phyloP scores from a whole-genome alignment of 2,888 invertebrate genomes.

The Atrina japonica region DNA sequence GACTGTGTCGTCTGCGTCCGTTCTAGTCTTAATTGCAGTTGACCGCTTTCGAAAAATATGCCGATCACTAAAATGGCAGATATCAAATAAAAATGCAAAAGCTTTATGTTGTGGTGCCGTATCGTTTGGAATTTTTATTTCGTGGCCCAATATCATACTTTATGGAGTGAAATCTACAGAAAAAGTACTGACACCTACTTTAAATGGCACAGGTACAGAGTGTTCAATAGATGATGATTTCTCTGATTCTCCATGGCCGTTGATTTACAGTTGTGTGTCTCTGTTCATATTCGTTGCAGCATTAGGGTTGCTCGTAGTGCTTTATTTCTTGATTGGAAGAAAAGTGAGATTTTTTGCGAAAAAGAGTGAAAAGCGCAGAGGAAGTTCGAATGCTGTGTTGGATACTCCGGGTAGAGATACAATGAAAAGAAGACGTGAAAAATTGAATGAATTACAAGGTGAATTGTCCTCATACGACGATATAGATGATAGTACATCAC shows the following conservation, averaged over 20 bases:
- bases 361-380: slow-evolving; percentile 24
- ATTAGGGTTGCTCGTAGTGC: slow-evolving; percentile 41
- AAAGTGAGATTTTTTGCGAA: slow-evolving; percentile 46
- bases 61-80: slow-evolving; percentile 59
- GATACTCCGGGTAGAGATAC: not conserved
- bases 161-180: slow-evolving; percentile 56
- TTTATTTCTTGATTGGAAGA: slow-evolving; percentile 56
- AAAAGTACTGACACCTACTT: slow-evolving; percentile 2
- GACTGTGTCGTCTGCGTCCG: slow-evolving; percentile 45
- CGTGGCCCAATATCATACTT: slow-evolving; percentile 49
- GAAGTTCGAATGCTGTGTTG: slow-evolving; percentile 17
- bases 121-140: slow-evolving; percentile 38
- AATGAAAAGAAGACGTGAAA: not conserved
- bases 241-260: slow-evolving; percentile 48
- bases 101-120: slow-evolving; percentile 43
- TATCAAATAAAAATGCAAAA: slow-evolving; percentile 53
- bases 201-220: slow-evolving; percentile 54
- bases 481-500: not conserved
- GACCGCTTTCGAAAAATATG: slow-evolving; percentile 67
- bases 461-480: slow-evolving; percentile 21
- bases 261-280: slow-evolving; percentile 47
- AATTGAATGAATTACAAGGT: not conserved
- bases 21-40: slow-evolving; percentile 55
- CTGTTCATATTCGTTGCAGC: slow-evolving; percentile 45
- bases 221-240: slow-evolving; percentile 60